phyloP scores from a whole-genome alignment of 2,797 vertebrate species.

The Alcedo atthis region DNA sequence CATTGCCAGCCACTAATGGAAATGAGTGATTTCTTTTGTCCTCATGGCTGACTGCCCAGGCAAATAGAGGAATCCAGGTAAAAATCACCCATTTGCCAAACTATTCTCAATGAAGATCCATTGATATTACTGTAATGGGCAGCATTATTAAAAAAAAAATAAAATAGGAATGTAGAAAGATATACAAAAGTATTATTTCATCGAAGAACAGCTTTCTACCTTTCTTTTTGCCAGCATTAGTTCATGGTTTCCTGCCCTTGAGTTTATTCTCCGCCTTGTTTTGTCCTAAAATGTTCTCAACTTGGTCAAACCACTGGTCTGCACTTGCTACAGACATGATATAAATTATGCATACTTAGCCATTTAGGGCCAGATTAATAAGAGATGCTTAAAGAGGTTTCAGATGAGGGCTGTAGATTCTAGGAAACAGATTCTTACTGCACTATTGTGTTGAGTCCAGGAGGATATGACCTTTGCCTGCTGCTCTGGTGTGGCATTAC shows the following conservation, averaged over 20 bases:
- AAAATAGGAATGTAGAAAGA: neutral
- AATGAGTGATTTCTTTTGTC: slow-evolving; percentile 63
- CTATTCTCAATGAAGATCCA: neutral
- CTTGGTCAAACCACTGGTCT: neutral
- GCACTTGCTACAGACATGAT: accelerated
- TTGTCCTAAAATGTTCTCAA: neutral
- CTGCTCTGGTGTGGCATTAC: neutral
- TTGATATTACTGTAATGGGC: neutral
- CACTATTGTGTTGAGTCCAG: neutral
- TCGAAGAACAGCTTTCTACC: neutral
- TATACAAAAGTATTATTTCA: neutral
- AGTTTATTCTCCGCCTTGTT: neutral
- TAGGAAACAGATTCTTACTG: neutral
- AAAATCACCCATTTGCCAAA: slow-evolving; percentile 36
- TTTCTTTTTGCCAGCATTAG: neutral
- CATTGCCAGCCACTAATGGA: slow-evolving; percentile 66
- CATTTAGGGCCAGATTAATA: neutral
- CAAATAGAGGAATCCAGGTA: slow-evolving; percentile 48
- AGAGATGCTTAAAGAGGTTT: neutral
- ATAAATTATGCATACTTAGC: neutral
- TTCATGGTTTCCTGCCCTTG: neutral
- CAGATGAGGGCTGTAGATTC: neutral
- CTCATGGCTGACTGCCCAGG: slow-evolving; percentile 60
- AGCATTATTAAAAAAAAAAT: neutral
- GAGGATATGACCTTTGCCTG: slow-evolving; percentile 14